Evolutionary conservation across 2,888 invertebrate genomes (phyloP).

Genomic region (Cerastis leucographa): DNA sequence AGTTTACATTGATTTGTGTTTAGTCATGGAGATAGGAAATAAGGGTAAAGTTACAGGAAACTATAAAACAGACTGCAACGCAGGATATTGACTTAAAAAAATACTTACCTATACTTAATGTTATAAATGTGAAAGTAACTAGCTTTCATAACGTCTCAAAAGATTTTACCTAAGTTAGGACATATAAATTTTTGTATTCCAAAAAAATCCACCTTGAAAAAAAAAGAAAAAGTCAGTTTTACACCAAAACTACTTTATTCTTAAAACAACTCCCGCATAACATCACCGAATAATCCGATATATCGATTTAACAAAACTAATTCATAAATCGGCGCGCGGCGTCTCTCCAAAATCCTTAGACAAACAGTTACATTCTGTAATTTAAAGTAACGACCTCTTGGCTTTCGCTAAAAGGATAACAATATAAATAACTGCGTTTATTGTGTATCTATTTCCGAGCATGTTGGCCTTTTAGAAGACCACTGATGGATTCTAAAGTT

Average conservation of each 20-base stretch:
- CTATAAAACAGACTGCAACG: neutral
- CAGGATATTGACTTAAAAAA: neutral
- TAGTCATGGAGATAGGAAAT: neutral
- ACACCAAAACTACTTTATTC: too few species aligned
- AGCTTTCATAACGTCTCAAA: neutral
- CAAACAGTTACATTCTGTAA: constrained; percentile 78
- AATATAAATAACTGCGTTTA: constrained; percentile 83
- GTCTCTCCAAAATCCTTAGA: constrained; percentile 72
- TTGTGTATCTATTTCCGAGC: constrained; percentile 85
- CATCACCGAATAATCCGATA: constrained; percentile 46
- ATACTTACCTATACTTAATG: neutral
- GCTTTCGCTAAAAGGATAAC: constrained; percentile 85
- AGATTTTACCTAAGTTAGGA: neutral
- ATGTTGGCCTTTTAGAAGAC: constrained; percentile 86
- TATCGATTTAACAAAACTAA: constrained; percentile 53
- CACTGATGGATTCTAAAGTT: constrained; percentile 89
- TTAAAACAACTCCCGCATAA: neutral
- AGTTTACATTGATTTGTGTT: constrained; percentile 27
- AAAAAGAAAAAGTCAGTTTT: too few species aligned
- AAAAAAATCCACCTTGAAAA: neutral
- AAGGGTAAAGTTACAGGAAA: neutral
- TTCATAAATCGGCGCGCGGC: constrained; percentile 69
- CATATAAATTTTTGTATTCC: neutral
- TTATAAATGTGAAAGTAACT: neutral
- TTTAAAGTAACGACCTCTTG: constrained; percentile 79